These are phyloP conservation scores for Anthoptus insignis DNA, from an alignment of 2,888 invertebrate genomes.

Conservation along the genomic window DNA sequence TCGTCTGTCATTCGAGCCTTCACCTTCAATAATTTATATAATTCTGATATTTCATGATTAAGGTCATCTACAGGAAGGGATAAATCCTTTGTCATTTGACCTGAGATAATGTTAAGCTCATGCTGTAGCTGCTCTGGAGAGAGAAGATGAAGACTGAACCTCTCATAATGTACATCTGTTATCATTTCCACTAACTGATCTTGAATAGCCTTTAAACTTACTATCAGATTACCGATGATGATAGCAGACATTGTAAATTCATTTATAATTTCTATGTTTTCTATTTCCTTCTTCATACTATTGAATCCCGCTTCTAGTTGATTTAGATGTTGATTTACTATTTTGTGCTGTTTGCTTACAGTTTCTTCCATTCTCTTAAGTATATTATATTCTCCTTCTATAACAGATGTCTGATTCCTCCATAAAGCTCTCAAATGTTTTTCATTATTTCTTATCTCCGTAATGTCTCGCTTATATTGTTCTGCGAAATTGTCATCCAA, in stretches of 20 bases:
- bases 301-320: background rate
- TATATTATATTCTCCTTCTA: conserved; percentile 28
- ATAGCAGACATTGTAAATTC: background rate
- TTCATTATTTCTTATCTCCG: conserved; percentile 28
- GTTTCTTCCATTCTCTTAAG: background rate
- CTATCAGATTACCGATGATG: background rate
- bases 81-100: background rate
- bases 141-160: background rate
- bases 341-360: conserved; percentile 2
- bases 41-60: background rate
- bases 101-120: background rate
- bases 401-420: conserved; percentile 46
- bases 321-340: background rate
- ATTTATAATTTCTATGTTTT: background rate
- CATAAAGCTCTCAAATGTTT: conserved; percentile 34
- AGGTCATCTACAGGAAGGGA: background rate
- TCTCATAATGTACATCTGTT: background rate
- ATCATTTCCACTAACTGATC: background rate
- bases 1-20: background rate
- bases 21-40: background rate
- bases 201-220: too few relatives aligned
- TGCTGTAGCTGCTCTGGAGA: background rate
- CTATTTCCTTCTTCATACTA: background rate
- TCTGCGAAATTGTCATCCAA: conserved; percentile 45
- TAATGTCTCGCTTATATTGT: conserved; percentile 40